Evolutionary conservation across 1,140 invertebrate genomes (phyloP).

Genomic region (Pogonognathellus flavescens): DNA sequence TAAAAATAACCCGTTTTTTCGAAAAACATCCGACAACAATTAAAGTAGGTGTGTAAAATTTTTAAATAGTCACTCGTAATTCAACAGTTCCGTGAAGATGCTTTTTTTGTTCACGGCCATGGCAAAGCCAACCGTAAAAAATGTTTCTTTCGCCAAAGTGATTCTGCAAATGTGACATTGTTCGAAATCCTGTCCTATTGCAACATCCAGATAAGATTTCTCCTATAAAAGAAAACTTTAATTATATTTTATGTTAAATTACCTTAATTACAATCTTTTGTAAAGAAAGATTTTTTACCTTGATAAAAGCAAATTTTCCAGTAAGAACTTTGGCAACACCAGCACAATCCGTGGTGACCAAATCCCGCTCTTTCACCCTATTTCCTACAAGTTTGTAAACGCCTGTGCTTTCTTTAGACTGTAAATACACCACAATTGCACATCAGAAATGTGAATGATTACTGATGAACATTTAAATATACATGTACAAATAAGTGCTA

Average conservation of each 20-base stretch:
- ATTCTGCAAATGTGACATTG: conserved; percentile 66
- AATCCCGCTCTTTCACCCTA: background rate
- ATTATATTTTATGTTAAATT: conserved; percentile 30
- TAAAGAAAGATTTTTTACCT: conserved; percentile 57
- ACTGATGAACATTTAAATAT: too few relatives aligned
- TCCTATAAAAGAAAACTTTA: conserved; percentile 63
- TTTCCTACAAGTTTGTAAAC: conserved; percentile 64
- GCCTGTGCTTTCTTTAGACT: conserved; percentile 62
- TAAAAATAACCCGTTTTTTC: conserved; percentile 10
- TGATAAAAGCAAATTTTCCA: conserved; percentile 67
- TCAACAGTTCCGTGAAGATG: conserved; percentile 63
- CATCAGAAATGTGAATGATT: too few relatives aligned
- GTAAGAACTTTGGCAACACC: conserved; percentile 65
- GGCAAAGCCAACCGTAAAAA: conserved; percentile 68
- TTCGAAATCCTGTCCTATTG: conserved; percentile 67
- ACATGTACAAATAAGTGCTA: too few relatives aligned
- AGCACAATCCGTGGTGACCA: conserved; percentile 64
- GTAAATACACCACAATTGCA: background rate
- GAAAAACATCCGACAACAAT: background rate
- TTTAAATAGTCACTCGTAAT: conserved; percentile 67
- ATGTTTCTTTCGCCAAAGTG: conserved; percentile 67
- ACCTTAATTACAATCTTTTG: background rate
- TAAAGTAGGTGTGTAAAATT: conserved; percentile 4
- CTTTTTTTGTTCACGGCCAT: conserved; percentile 66
- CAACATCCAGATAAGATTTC: conserved; percentile 68